Evolutionary conservation across 2,797 vertebrate genomes (phyloP), one percentile per base, ranked within the genome.

Genomic region (Tachyglossus aculeatus): DNA sequence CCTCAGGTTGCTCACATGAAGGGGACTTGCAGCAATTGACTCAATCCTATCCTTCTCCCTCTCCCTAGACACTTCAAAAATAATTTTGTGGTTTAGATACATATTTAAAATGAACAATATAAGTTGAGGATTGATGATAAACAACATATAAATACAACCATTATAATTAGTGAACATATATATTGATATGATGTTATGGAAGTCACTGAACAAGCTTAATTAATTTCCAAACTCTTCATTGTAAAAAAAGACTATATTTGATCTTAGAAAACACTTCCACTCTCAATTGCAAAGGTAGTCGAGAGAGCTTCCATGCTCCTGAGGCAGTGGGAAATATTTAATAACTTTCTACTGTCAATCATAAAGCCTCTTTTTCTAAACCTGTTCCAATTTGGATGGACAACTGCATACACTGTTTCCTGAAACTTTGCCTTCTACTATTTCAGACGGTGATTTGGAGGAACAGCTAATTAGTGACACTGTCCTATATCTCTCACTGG

Each of bases 401-500:
- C 45, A 50, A 63, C 22, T 31, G 14, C 71, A 4, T 45, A 22
- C 5, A 39, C 14, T 19, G 22, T 59, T 69, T 56, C 25, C 29
- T 36, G 9, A 40, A n/a, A 70, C 45, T 18, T 22, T 47, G 3
- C 13, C 41, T 56, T 40, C 25, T 64, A 59, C 5, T 32, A 7
- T 70, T 69, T 78, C 18, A 65, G 36, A 66, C 8, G 32, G 64
- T 36, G 74, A 21, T 43, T 36, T 58, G 2, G 75, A 65, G 32
- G 43, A 62, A 41, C 16, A 80, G 56, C 62, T 69, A 70, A 74
- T 74, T 74, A 78, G 59, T 32, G 16, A 58, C 43, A 63, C 24
- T 44, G 51, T 21, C 24, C 32, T 80, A 4, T 59, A 67, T 57
- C 22, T 68, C 10, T 45, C 16, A 15, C 33, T 54, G 34, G 31